These are phyloP conservation scores for Neria commutata DNA, from an alignment of 2,888 invertebrate species.

Conservation along the genomic window DNA sequence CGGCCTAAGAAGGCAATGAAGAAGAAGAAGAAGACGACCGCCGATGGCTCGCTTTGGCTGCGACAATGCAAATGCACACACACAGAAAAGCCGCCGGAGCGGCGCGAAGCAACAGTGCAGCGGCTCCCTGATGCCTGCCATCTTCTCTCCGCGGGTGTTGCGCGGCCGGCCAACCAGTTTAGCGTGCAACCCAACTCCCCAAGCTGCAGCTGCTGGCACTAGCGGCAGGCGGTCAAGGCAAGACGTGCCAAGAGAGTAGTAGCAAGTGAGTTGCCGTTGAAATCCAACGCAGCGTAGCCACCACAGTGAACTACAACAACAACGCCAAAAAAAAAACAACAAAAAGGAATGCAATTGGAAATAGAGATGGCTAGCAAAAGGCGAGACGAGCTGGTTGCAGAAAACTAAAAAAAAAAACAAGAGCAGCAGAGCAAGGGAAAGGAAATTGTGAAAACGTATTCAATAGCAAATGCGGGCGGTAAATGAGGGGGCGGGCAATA, in stretches of 20 bases:
- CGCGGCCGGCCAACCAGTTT: too few relatives aligned
- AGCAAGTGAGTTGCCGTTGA: too few relatives aligned
- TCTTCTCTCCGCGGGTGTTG: too few relatives aligned
- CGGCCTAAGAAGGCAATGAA: constrained; percentile 10
- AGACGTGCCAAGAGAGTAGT: too few relatives aligned
- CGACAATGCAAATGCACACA: not conserved
- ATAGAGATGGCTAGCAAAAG: constrained; percentile 5
- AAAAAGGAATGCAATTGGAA: constrained; percentile 33
- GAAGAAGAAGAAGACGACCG: not conserved
- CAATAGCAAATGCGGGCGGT: too few relatives aligned
- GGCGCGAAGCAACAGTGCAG: too few relatives aligned
- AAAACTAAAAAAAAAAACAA: constrained; percentile 39
- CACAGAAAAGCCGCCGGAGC: too few relatives aligned
- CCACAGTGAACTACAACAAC: constrained; percentile 10
- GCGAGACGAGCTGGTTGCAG: not conserved
- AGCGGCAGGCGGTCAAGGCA: not conserved
- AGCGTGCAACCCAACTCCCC: too few relatives aligned
- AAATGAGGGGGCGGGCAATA: too few relatives aligned
- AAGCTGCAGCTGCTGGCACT: not conserved
- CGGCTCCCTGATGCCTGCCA: too few relatives aligned
- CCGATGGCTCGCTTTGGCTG: too few relatives aligned
- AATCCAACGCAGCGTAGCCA: constrained; percentile 53
- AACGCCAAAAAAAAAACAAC: constrained; percentile 44
- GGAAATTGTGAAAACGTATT: constrained; percentile 32
- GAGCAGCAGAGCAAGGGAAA: constrained; percentile 33